Base-by-base conservation (phyloP, 1,140 invertebrate species). In the Venustaconcha ellipsiformis region DNA sequence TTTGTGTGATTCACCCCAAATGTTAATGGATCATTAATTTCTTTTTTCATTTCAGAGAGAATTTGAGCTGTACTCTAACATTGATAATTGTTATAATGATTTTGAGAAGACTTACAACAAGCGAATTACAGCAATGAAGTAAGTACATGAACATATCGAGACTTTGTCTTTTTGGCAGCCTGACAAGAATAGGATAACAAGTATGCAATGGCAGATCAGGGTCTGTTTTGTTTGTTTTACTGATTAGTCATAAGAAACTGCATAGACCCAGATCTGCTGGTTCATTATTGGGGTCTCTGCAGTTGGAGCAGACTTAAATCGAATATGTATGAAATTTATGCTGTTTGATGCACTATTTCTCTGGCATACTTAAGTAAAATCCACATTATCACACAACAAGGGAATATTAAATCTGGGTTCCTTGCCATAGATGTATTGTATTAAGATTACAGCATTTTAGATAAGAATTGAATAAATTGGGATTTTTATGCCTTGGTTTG, bases 21-120 rank as follows among this genome's bases (percentile, higher is more conserved):
- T 57, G 56, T 68, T 74, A 73, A 20, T 71, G 59, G 59, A 57
- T 72, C 20, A 20, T 78, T 60, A 30, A 58, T 20, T 23, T 60
- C 57, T 69, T 67, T 67, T 74, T 70, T 67, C 58, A 30, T 83
- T 75, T 15, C 79, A 88, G 87, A 80, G 85, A 76, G 87, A 89
- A 75, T 77, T 87, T 65, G 85, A 86, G n/a, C 67, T 81, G 58
- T 88, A 88, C 75, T 82, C 73, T 56, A 78, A 82, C 67, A 80
- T 83, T 11, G 80, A 78, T 23, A 84, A 83, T 65, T 85, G 82
- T 71, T 66, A 78, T 57, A 78, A 72, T 73, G 83, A 86, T 12
- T 30, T 88, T 58, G 85, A 88, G 18, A 84, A 77, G 56, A 88
- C 87, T 70, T 89, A 89, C 69, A 78, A 88, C 66, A 76, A 84